Base-by-base conservation (phyloP, 2,888 invertebrate species). In the Heteromyza rotundicornis region DNA sequence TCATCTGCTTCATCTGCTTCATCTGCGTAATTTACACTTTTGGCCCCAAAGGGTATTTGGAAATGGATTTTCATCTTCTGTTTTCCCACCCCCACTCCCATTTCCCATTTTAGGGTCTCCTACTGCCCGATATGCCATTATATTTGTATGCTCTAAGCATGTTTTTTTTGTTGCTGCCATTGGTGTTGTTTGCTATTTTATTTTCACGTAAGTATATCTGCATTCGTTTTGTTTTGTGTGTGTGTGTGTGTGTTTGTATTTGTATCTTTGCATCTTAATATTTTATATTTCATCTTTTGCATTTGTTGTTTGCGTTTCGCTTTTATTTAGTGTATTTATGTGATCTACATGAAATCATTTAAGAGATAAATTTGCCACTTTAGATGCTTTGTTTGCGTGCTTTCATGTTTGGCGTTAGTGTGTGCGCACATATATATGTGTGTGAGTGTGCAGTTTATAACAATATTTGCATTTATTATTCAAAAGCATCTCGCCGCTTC, bases 21-120 rank as follows among this genome's bases (percentile, higher is more conserved):
- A 47, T 47, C 16, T 51, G 16, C 35, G 32, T 36, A 47, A 58
- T 58, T 60, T 61, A 56, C 60, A 58, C 58, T 60, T 60, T 59
- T 47, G 47, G 60, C 50, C 60, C 60, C 58, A 47, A 60, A 60
- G 60, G 56, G 53, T 60, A 57, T 64, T 60, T 55, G 51, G 27
- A 60, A 64, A 60, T 60, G 58, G 55, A 58, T 60, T 64, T 64
- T 50, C 44, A 20, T 49, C 27, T 49, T 57, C 23, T 60, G 20
- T 50, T 57, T 22, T n/a, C 40, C 36, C 32, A 22, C 19, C 2
- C 53, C 8, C 24, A n/a, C 12, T 12, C 8, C 10, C 24, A 20
- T 51, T 20, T 22, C 22, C 7, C 27, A 20, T 47, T 35, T 36
- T 22, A 27, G 12, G 10, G 32, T n/a, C 49, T 10, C 12, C n/a